A percentile compares a stretch with the other conserved stretches of the same genome.
Conservation (phyloP, 2,113 vertebrate species). For the Catharus minimus region DNA sequence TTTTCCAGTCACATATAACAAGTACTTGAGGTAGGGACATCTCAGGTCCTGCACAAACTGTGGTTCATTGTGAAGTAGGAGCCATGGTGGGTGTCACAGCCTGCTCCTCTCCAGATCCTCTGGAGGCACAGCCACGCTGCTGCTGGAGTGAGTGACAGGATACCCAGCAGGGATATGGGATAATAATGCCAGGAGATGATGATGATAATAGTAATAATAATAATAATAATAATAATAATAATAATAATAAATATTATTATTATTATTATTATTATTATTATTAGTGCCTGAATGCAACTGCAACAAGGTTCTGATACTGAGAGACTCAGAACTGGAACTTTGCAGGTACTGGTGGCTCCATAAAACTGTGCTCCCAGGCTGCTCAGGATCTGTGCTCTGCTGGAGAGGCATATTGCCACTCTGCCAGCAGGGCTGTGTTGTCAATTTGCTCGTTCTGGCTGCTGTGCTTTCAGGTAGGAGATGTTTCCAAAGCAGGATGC, state of each 20-base stretch:
- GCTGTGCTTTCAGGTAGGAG: background rate
- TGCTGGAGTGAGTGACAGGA: background rate
- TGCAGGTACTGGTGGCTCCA: background rate
- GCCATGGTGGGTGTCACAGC: accelerated
- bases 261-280: too few relatives aligned
- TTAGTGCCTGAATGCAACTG: background rate
- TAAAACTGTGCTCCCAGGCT: background rate
- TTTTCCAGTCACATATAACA: accelerated
- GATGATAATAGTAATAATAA: too few relatives aligned
- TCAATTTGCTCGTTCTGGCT: accelerated
- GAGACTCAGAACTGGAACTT: background rate
- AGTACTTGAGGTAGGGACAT: background rate
- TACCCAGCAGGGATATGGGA: accelerated
- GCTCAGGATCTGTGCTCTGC: background rate
- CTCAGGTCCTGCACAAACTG: background rate
- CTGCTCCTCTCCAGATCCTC: background rate
- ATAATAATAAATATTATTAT: too few relatives aligned
- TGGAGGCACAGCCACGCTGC: background rate
- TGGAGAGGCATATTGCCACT: background rate
- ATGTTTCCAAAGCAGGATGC: background rate
- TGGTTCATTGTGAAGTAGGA: background rate
- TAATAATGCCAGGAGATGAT: accelerated
- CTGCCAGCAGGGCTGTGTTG: background rate
- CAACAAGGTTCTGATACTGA: background rate
- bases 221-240: too few relatives aligned